These are phyloP conservation scores for Idaea biselata DNA, from an alignment of 2,888 invertebrate genomes.

Conservation along the genomic window DNA sequence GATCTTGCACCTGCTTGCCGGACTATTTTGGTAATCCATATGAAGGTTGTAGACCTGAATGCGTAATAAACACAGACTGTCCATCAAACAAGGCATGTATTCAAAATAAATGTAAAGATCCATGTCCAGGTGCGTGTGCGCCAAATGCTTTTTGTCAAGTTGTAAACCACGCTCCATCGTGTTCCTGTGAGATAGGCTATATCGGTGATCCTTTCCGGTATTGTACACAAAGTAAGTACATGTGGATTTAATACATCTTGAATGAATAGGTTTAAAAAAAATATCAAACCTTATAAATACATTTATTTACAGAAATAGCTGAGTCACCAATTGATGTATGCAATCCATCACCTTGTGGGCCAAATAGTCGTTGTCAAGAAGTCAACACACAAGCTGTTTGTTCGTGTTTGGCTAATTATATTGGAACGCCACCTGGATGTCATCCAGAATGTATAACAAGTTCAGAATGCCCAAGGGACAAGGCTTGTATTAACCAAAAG, in stretches of 20 bases:
- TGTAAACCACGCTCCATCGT: constrained; percentile 85
- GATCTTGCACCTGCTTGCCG: constrained; percentile 85
- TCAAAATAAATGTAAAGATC: constrained; percentile 86
- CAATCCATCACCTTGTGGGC: constrained; percentile 86
- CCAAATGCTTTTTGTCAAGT: constrained; percentile 88
- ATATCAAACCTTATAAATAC: neutral
- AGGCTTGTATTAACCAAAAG: constrained; percentile 88
- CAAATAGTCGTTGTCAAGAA: constrained; percentile 88
- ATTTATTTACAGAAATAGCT: constrained; percentile 43
- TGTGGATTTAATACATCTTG: neutral
- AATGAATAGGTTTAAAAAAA: neutral
- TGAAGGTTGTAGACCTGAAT: constrained; percentile 87
- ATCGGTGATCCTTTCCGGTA: constrained; percentile 88
- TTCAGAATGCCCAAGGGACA: constrained; percentile 86
- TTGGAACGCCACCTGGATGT: constrained; percentile 87
- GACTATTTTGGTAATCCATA: constrained; percentile 89
- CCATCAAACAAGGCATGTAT: constrained; percentile 85
- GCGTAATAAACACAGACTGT: constrained; percentile 86
- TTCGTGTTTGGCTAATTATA: constrained; percentile 85
- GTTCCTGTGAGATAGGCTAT: constrained; percentile 84
- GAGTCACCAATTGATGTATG: constrained; percentile 78
- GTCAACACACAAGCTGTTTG: constrained; percentile 87
- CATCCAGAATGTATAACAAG: constrained; percentile 89
- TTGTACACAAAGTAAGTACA: constrained; percentile 81
- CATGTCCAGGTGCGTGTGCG: constrained; percentile 89